Conservation (phyloP, 2,888 invertebrate species). For the Trichogramma dendrolimi region DNA sequence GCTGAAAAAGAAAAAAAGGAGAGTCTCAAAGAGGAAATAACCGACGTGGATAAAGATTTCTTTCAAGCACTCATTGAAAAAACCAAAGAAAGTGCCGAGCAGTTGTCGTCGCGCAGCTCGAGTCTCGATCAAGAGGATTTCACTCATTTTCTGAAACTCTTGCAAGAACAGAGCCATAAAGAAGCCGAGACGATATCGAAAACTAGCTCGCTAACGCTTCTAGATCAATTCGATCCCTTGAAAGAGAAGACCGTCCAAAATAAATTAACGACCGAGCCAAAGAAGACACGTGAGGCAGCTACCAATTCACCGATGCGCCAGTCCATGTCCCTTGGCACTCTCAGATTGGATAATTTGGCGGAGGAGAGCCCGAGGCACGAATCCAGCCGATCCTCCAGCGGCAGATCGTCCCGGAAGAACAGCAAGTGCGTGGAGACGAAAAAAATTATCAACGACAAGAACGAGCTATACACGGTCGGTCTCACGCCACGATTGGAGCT, state of each 20-base stretch:
- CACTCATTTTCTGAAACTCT: slow-evolving; percentile 45
- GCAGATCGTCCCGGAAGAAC: slow-evolving; percentile 27
- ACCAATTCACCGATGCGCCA: slow-evolving; percentile 5
- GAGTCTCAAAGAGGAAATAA: slow-evolving; percentile 46
- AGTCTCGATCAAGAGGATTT: slow-evolving; percentile 49
- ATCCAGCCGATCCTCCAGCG: slow-evolving; percentile 27
- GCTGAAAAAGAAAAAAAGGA: slow-evolving; percentile 37
- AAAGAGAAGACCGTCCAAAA: slow-evolving; percentile 27
- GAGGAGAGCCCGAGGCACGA: slow-evolving; percentile 27
- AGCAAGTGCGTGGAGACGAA: slow-evolving; percentile 23
- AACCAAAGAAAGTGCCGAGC: slow-evolving; percentile 41
- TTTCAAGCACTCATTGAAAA: slow-evolving; percentile 43
- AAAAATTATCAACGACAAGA: slow-evolving; percentile 38
- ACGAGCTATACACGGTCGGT: slow-evolving; percentile 44
- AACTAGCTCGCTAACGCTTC: slow-evolving; percentile 9
- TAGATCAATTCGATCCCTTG: slow-evolving; percentile 26
- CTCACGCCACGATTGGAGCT: slow-evolving; percentile 47
- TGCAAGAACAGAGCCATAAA: slow-evolving; percentile 42
- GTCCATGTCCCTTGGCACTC: not conserved
- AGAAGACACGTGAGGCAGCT: slow-evolving; percentile 8
- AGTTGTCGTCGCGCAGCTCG: slow-evolving; percentile 45
- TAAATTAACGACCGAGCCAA: slow-evolving; percentile 5
- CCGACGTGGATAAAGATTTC: slow-evolving; percentile 48
- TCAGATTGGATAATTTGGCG: slow-evolving; percentile 23
- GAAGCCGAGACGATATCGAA: slow-evolving; percentile 6